Base-by-base conservation (phyloP, 2,888 invertebrate species). In the Nebria brevicollis region DNA sequence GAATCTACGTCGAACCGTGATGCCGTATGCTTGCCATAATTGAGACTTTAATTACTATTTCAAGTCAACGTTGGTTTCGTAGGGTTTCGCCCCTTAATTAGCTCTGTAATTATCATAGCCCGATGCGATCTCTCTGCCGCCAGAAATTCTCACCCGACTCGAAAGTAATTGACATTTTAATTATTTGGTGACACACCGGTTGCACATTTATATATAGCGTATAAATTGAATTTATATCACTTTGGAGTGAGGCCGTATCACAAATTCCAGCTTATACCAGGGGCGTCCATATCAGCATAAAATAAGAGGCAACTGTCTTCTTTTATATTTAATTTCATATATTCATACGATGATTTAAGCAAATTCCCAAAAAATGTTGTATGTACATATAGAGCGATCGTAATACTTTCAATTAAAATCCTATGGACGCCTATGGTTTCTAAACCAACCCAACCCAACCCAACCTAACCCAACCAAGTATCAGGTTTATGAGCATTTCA, bases 101-200 rank as follows among this genome's bases (percentile, higher is more conserved):
- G 80, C 80, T 80, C 72, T 75, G 80, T 80, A 80, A 80, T 80
- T 80, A 80, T 80, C 80, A 80, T 75, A 70, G 70, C 66, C 64
- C 75, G 75, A 72, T 75, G 42, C 73, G 43, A 54, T 54, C 54
- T 54, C 54, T 11, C 42, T 20, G 80, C 66, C 20, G 70, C 70
- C 80, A 54, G 75, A 66, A 68, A 79, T 65, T 79, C 73, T 3
- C 74, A 74, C 72, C 64, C 41, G 10, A 34, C 34, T 42, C 41
- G 73, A 70, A 34, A 42, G 80, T 75, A 80, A 80, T 80, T 80
- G 75, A 80, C 80, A 80, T 80, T 80, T 80, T 80, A 80, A 80
- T 80, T 80, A 80, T 80, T 80, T 80, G 80, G 68, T 72, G 75
- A 80, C 80, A 80, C 75, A 79, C 79, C 75, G 79, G 79, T 79